A percentile compares a stretch with the other conserved stretches of the same genome.
These are phyloP conservation scores for Caenorhabditis parvicauda DNA, from an alignment of 2,888 invertebrate species.

Conservation along the genomic window DNA sequence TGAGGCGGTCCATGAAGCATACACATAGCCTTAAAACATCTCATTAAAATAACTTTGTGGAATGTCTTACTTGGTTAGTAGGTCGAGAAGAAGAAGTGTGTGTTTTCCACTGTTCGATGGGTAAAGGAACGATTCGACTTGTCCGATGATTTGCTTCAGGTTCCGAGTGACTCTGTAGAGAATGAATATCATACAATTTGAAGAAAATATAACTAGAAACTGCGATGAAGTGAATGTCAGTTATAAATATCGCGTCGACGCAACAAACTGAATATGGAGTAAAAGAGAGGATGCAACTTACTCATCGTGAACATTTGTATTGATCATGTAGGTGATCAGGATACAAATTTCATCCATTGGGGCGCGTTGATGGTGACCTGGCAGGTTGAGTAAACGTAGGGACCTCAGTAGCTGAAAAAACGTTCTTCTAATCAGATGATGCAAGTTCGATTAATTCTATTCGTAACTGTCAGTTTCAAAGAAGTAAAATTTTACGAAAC, in stretches of 20 bases:
- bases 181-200: neutral
- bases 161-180: conserved; percentile 38
- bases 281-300: no score
- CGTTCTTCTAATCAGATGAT: neutral
- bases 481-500: neutral
- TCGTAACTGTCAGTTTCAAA: neutral
- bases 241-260: no score
- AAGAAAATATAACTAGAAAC: no score
- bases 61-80: conserved; percentile 65
- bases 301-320: conserved; percentile 38
- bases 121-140: conserved; percentile 82
- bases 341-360: conserved; percentile 33
- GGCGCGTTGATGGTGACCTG: conserved; percentile 68
- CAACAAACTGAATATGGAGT: no score
- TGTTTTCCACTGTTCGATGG: conserved; percentile 84
- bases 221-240: no score
- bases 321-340: conserved; percentile 50
- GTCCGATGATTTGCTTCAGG: conserved; percentile 77
- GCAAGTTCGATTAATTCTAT: neutral
- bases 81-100: conserved; percentile 64
- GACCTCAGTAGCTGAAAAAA: conserved; percentile 39
- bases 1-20: no score
- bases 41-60: neutral
- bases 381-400: conserved; percentile 30
- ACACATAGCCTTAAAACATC: neutral